phyloP scores from a whole-genome alignment of 2,113 vertebrate species.

The Esox niger region DNA sequence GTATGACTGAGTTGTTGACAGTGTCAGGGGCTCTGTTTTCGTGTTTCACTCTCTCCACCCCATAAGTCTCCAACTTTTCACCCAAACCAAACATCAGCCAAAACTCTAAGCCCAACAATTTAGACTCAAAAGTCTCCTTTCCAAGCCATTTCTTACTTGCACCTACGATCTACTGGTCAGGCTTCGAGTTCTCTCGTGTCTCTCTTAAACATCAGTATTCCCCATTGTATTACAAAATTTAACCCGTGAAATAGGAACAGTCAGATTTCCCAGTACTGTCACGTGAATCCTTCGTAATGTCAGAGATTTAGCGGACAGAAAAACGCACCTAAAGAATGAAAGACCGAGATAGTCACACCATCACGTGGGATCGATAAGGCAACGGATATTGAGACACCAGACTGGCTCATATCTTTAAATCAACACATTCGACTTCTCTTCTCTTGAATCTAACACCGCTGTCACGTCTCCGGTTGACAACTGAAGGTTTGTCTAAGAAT shows the following conservation, averaged over 20 bases:
- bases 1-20: constrained; percentile 38
- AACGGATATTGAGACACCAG: constrained; percentile 60
- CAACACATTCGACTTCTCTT: constrained; percentile 17
- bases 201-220: constrained; percentile 63
- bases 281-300: not conserved
- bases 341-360: constrained; percentile 20
- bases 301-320: constrained; percentile 48
- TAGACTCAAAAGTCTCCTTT: constrained; percentile 58
- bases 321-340: constrained; percentile 33
- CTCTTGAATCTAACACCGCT: not conserved
- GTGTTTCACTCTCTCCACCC: constrained; percentile 28
- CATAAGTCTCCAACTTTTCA: constrained; percentile 29
- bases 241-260: constrained; percentile 63
- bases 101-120: constrained; percentile 53
- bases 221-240: too few relatives aligned
- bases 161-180: constrained; percentile 56
- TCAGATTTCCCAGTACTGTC: constrained; percentile 46
- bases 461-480: not conserved
- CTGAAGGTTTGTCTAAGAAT: too few relatives aligned
- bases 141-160: constrained; percentile 57
- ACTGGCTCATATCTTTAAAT: constrained; percentile 39
- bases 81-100: constrained; percentile 56
- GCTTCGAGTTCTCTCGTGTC: constrained; percentile 64
- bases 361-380: constrained; percentile 55
- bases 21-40: constrained; percentile 29